Percentiles rank a stretch among this genome's conserved stretches.
These are phyloP conservation scores for Amorpha juglandis DNA, from an alignment of 2,888 invertebrate genomes.

Conservation along the genomic window DNA sequence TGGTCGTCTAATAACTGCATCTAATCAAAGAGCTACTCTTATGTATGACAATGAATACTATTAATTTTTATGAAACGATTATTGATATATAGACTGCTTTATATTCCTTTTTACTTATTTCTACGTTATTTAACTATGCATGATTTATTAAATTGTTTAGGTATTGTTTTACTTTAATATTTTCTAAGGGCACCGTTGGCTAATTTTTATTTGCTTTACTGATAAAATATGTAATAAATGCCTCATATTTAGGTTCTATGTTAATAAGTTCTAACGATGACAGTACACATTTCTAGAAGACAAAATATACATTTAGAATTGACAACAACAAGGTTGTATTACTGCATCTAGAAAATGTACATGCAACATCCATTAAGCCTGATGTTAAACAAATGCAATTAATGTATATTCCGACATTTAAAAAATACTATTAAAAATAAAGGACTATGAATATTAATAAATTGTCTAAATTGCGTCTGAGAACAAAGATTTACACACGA, in stretches of 20 bases:
- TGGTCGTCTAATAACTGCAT: slow-evolving; percentile 35
- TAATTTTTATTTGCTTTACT: slow-evolving; percentile 29
- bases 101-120: slow-evolving; percentile 9
- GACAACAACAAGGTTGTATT: slow-evolving; percentile 31
- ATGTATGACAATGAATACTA: slow-evolving; percentile 28
- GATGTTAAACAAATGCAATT: background rate
- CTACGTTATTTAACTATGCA: slow-evolving; percentile 19
- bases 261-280: slow-evolving; percentile 29
- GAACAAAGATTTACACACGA: slow-evolving; percentile 43
- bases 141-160: slow-evolving; percentile 15
- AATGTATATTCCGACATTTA: background rate
- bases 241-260: slow-evolving; percentile 26
- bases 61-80: slow-evolving; percentile 24
- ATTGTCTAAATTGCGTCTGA: slow-evolving; percentile 30
- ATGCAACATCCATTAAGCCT: slow-evolving; percentile 11
- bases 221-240: slow-evolving; percentile 27
- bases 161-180: slow-evolving; percentile 19
- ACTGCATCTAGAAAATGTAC: slow-evolving; percentile 23
- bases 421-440: slow-evolving; percentile 1
- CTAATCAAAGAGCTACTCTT: slow-evolving; percentile 31
- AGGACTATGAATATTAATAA: background rate
- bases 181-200: slow-evolving; percentile 33
- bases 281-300: slow-evolving; percentile 35
- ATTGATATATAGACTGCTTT: slow-evolving; percentile 9
- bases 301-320: slow-evolving; percentile 39